A percentile compares a stretch with the other conserved stretches of the same genome.
These are phyloP conservation scores for Conops quadrifasciatus DNA, from an alignment of 2,888 invertebrate genomes.

Conservation along the genomic window DNA sequence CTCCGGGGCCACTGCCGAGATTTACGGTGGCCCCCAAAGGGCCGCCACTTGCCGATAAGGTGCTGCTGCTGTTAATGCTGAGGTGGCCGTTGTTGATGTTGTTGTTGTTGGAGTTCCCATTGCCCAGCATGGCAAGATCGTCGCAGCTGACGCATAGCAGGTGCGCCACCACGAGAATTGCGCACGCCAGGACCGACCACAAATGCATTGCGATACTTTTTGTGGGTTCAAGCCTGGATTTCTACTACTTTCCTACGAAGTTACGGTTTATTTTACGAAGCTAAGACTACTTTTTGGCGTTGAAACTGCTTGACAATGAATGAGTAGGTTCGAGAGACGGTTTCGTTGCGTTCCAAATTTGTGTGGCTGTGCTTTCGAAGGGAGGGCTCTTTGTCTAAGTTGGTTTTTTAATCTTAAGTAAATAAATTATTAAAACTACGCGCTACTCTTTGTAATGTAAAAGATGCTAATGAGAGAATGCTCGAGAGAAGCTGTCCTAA, in stretches of 20 bases:
- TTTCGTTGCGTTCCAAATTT: constrained; percentile 28
- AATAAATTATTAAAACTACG: constrained; percentile 9
- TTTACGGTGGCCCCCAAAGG: constrained; percentile 22
- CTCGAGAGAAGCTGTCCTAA: constrained; percentile 8
- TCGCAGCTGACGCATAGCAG: constrained; percentile 47
- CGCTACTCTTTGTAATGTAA: constrained; percentile 19
- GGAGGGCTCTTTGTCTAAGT: constrained; percentile 38
- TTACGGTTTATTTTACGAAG: constrained; percentile 32
- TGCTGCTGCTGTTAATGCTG: constrained; percentile 47
- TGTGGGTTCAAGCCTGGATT: constrained; percentile 14
- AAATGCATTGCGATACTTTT: constrained; percentile 44
- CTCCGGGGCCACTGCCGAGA: constrained; percentile 39
- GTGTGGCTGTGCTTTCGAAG: constrained; percentile 26
- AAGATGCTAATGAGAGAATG: constrained; percentile 34
- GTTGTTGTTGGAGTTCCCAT: constrained; percentile 20
- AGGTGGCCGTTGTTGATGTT: constrained; percentile 4
- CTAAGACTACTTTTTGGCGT: constrained; percentile 56
- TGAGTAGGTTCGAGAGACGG: constrained; percentile 29
- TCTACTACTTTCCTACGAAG: constrained; percentile 26
- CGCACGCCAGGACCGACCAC: constrained; percentile 43
- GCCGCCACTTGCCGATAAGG: constrained; percentile 47
- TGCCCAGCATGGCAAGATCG: constrained; percentile 43
- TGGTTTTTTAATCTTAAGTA: constrained; percentile 25
- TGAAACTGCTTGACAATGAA: constrained; percentile 38
- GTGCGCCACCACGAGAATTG: constrained; percentile 45